Percentiles rank a stretch among this genome's conserved stretches.
These are phyloP conservation scores for Rhea americana DNA, from an alignment of 2,113 vertebrate genomes.

Conservation along the genomic window DNA sequence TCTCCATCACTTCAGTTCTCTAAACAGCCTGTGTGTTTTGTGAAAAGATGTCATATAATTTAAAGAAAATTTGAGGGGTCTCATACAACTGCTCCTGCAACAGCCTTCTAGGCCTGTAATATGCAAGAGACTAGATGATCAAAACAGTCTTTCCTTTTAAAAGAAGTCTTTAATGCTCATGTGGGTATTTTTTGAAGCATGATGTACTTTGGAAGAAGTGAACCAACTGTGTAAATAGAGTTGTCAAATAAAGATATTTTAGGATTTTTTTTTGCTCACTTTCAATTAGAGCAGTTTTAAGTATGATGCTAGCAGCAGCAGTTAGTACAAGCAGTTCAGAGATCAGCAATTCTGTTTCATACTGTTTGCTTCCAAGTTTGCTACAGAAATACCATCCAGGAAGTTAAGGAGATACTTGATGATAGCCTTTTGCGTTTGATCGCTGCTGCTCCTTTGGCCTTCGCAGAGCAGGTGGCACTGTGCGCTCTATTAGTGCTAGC, in stretches of 20 bases:
- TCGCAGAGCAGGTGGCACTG: not conserved
- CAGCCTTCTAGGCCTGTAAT: not conserved
- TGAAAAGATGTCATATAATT: not conserved
- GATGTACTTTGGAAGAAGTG: not conserved
- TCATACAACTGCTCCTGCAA: not conserved
- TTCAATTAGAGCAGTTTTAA: not conserved
- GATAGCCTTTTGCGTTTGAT: not conserved
- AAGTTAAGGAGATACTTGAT: not conserved
- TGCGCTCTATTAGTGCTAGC: fast-evolving
- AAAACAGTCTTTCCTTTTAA: not conserved
- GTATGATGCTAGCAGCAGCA: not conserved
- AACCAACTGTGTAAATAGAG: not conserved
- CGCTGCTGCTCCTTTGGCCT: not conserved
- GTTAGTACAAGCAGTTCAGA: not conserved
- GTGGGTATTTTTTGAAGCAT: not conserved
- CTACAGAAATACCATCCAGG: not conserved
- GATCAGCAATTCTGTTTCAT: not conserved
- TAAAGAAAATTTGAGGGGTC: not conserved
- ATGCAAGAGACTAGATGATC: not conserved
- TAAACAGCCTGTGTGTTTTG: not conserved
- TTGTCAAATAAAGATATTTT: not conserved
- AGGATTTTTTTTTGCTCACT: not conserved
- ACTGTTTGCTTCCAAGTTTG: not conserved
- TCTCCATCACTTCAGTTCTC: not conserved
- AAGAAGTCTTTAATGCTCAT: not conserved